Base-by-base conservation (phyloP, 1,140 invertebrate species). In the Drosophila neocordata region DNA sequence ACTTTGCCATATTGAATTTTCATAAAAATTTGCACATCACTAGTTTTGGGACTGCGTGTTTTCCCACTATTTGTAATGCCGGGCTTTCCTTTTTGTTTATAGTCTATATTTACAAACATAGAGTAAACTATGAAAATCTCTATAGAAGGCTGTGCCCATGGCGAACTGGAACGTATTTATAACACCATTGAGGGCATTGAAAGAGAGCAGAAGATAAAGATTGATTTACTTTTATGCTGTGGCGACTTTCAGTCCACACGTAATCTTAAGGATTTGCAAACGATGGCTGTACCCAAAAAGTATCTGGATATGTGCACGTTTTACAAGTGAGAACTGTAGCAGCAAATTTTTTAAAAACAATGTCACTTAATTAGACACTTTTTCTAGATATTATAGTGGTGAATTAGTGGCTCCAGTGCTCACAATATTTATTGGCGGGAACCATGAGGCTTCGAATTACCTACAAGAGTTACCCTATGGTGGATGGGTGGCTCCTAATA, bases 401-500 rank as follows among this genome's bases (percentile, higher is more conserved):
- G 96, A 99, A 91, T 96, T 96, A 89, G 92, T 93, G 66, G 98
- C 98, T 3, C 98, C 98, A 8, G 92, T 98, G 51, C 92, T 99
- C 60, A 99, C 99, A 1, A 93, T 99, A 68, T 99, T 99, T 89
- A 97, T 99, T 91, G 99, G 98, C 52, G 99, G 99, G 5, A 99
- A 99, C 93, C 99, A 99, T 91, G 99, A 99, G 94, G 98, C 98
- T 11, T 98, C 98, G 0, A 99, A 98, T 93, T 97, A 98, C 92
- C 93, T 99, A 20, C 97, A 98, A 92, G 98, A 99, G 92, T 91
- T 99, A 37, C 95, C 98, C 0, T 99, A 98, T 92, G 98, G 99
- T 55, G 99, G 99, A 35, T 99, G 99, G 99, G 97, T 99, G 1
- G 98, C 98, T 12, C 97, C 97, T 12, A 99, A 99, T 90, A 99